Evolutionary conservation across 2,888 invertebrate genomes (phyloP), one percentile per base, ranked within the genome.

Genomic region (Napeogenes sylphis): DNA sequence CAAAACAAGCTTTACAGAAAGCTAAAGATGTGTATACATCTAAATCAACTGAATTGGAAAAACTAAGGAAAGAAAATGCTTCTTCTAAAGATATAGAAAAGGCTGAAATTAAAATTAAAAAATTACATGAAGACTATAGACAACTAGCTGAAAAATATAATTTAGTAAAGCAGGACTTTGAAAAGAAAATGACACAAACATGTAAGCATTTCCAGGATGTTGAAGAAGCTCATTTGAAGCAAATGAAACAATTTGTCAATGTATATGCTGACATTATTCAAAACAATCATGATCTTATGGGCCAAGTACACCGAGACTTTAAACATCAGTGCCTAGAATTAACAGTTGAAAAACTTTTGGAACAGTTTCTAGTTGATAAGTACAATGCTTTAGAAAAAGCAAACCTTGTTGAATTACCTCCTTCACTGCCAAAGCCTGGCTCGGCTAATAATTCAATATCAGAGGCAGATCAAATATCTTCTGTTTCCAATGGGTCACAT

Each of bases 121-220:
- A 98, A 89, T 93, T 98, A 32, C 96, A 98, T 83, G 99, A 99
- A 79, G 99, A 99, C 77, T 99, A 99, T 81, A 95, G 95, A 81
- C 91, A 92, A 68, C 92, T 97, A 72, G 94, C 98, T 70, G 98
- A 99, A 66, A 99, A 99, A 85, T 99, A 99, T 84, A 95, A 94
- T 75, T 91, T 93, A 42, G 94, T 98, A 57, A 95, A 99, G 80
- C 96, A 96, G 74, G 98, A 98, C 76, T 99, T 99, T 91, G 98
- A 99, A 87, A 94, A 94, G 76, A 98, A 98, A 90, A 99, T 99
- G 98, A 95, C 95, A 5, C 93, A 94, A 70, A 96, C 97, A 51
- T 97, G 97, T 85, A 95, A 95, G 93, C 95, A 96, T 82, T 99
- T 98, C 82, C 98, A 99, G 92, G 97, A 97, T 84, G 94, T 98